phyloP scores from a whole-genome alignment of 2,888 invertebrate species.

The Leptinotarsa juncta region DNA sequence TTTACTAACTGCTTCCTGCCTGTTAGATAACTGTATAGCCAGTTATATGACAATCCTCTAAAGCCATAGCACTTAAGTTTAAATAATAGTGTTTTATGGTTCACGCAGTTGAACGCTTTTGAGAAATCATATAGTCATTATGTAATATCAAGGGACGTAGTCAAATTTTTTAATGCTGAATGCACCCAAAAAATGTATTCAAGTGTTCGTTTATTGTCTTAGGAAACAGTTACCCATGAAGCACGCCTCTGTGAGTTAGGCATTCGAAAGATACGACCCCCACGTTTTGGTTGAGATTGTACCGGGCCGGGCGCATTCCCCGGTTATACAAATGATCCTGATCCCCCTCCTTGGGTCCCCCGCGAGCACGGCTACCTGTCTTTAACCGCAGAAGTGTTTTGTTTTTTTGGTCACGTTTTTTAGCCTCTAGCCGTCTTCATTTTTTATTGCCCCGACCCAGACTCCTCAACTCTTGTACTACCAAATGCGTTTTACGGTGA shows the following conservation, averaged over 20 bases:
- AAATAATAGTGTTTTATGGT: too few relatives aligned
- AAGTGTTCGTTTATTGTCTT: not conserved
- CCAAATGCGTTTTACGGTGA: slow-evolving; percentile 48
- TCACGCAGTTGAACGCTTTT: too few relatives aligned
- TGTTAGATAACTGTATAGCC: too few relatives aligned
- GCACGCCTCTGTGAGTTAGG: slow-evolving; percentile 45
- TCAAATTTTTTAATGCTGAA: too few relatives aligned
- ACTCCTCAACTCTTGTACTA: slow-evolving; percentile 48
- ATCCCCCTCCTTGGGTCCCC: slow-evolving; percentile 57
- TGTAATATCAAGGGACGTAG: too few relatives aligned
- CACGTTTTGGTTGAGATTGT: slow-evolving; percentile 61
- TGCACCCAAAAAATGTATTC: too few relatives aligned
- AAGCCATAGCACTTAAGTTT: too few relatives aligned
- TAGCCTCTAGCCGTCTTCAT: slow-evolving; percentile 59
- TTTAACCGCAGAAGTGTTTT: slow-evolving; percentile 62
- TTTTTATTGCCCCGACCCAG: slow-evolving; percentile 60
- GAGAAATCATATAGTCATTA: too few relatives aligned
- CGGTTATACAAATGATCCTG: slow-evolving; percentile 68
- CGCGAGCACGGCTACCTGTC: slow-evolving; percentile 65
- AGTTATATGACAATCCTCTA: too few relatives aligned
- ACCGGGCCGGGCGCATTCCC: slow-evolving; percentile 67
- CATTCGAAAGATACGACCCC: slow-evolving; percentile 54
- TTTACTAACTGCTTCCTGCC: too few relatives aligned
- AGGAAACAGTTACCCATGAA: not conserved
- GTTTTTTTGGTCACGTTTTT: slow-evolving; percentile 63